Evolutionary conservation across 2,888 invertebrate genomes (phyloP), one percentile per base, ranked within the genome.

Genomic region (Seira sanloemensis): DNA sequence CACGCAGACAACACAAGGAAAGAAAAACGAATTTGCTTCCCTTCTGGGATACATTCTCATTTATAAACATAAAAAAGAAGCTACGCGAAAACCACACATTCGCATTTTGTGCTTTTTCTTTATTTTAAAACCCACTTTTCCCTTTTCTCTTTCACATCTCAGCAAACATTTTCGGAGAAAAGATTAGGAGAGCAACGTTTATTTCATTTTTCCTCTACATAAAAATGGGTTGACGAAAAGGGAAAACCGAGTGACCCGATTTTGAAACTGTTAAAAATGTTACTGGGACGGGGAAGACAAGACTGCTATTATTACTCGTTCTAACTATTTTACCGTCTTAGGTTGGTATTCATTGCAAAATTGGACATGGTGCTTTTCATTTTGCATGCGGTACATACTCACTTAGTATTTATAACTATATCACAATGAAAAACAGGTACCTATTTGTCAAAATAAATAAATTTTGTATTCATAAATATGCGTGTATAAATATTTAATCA

Each of bases 221-320:
- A 37, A 76, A 46, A 71, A 81, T 77, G 82, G 77, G 72, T n/a
- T n/a, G n/a, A n/a, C n/a, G n/a, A n/a, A 65, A 54, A 24, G 26
- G 24, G 69, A 72, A 81, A 82, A 65, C 76, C 76, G 81, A 76
- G 76, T 82, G 76, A 82, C 82, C 82, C 82, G 76, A 58, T 75
- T 81, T 74, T 78, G 37, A n/a, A n/a, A n/a, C n/a, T n/a, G n/a
- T n/a, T n/a, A n/a, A n/a, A n/a, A n/a, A n/a, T n/a, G n/a, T n/a
- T n/a, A n/a, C n/a, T n/a, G n/a, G n/a, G n/a, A n/a, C n/a, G n/a
- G n/a, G n/a, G n/a, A n/a, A n/a, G n/a, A n/a, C n/a, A n/a, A n/a
- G n/a, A n/a, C n/a, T n/a, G n/a, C n/a, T n/a, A n/a, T n/a, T n/a
- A n/a, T n/a, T n/a, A n/a, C n/a, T n/a, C n/a, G n/a, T n/a, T n/a